Evolutionary conservation across 2,888 invertebrate species (phyloP), one percentile per base, ranked within the genome.

Genomic region (Nomada lathburiana): DNA sequence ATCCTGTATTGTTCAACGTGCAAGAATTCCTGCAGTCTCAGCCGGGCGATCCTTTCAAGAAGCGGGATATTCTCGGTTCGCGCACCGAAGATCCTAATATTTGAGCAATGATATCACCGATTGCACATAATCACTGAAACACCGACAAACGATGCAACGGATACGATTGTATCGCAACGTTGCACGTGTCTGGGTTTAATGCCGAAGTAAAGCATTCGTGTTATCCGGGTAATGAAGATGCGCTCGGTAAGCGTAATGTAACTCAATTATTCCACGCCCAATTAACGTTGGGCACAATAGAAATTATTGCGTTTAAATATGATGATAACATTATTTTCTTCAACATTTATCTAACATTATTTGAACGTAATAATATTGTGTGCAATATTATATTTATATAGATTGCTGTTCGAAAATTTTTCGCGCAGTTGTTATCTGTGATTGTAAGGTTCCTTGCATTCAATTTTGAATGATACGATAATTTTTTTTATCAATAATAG

Each of bases 21-120:
- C 36, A 65, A 70, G 76, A 62, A 63, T 80, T 55, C 26, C 23
- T n/a, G 47, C 18, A 26, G 42, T 10, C 11, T 36, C 2, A 20
- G 26, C 23, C 63, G 7, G 42, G 18, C 20, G 18, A 52, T 42
- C 60, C 67, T 57, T 44, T 62, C 42, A 10, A 47, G 50, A 70
- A 63, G 50, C 42, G 52, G n/a, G 13, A 16, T 36, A 26, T 62
- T 36, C 52, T 44, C 59, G 20, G n/a, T 2, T 36, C 57, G 67
- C 3, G 29, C 59, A 11, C 26, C 26, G 64, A 55, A 53, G 42
- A 70, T 76, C 59, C 36, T 62, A 59, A 59, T 72, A 68, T 80
- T 80, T 71, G 60, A 69, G 42, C 60, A 75, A n/a, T 80, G 74
- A 82, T 74, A 75, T 82, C 81, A 82, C 29, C 62, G 70, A 64